Percentiles rank a stretch among this genome's conserved stretches.
phyloP scores from a whole-genome alignment of 2,113 vertebrate genomes.

The rabbit (Oryctolagus cuniculus) region mOryCun1.1 NC_091433.1:135638501-135639000 shows the following conservation, averaged over 20 bases:
- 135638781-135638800: background rate
- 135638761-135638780: constrained; percentile 33
- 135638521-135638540: background rate
- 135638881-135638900: constrained; percentile 34
- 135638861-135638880: constrained; percentile 43
- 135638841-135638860: background rate
- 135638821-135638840: background rate
- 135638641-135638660: background rate
- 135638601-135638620: background rate
- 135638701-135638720: background rate
- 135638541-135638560: background rate
- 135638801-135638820: constrained; percentile 35
- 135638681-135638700: constrained; percentile 37
- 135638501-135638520: background rate
- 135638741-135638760: background rate
- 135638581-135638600: background rate
- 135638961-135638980: background rate
- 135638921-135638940: constrained; percentile 55
- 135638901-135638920: background rate
- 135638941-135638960: constrained; percentile 50
- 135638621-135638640: background rate
- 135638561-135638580: background rate
- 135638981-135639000: constrained; percentile 69
- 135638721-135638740: background rate
- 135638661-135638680: background rate